Percentiles rank a stretch among this genome's conserved stretches.
Conservation (phyloP, 30 jellyfish, hydroid and myxozoan genomes). For the Phacellophora camtschatica region DNA sequence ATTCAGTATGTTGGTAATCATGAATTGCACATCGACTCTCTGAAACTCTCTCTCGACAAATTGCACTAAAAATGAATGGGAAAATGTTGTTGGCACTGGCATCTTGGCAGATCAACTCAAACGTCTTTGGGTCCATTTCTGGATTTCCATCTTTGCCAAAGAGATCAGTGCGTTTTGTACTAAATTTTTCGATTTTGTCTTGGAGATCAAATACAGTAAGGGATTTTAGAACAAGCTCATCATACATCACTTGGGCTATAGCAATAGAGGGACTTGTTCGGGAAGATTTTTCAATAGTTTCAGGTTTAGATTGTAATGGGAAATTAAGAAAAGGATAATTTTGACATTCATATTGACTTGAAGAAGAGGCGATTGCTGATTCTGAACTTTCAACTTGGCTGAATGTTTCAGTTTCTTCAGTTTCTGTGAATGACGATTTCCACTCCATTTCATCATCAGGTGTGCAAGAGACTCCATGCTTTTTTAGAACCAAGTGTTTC, state of each 20-base stretch:
- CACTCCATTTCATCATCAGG: conserved; percentile 26
- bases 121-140: conserved; percentile 13
- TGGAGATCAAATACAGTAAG: neutral
- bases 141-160: conserved; percentile 27
- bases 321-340: neutral
- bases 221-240: neutral
- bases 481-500: neutral
- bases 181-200: neutral
- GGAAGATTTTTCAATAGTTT: neutral
- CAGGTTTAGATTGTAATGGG: neutral
- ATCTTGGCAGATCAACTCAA: conserved; percentile 13
- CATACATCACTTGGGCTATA: neutral
- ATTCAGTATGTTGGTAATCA: neutral
- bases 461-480: neutral
- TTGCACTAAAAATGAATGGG: neutral
- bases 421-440: neutral
- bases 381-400: neutral
- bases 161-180: conserved; percentile 2
- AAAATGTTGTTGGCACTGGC: neutral
- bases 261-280: conserved; percentile 7
- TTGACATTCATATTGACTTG: neutral
- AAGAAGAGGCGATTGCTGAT: neutral
- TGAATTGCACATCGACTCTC: neutral
- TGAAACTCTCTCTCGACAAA: neutral
- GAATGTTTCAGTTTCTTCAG: neutral